Percentiles rank a stretch among this genome's conserved stretches.
Evolutionary conservation across 35 echinoderm and acorn worm genomes (phyloP).

Genomic region (Amphiura filiformis): DNA sequence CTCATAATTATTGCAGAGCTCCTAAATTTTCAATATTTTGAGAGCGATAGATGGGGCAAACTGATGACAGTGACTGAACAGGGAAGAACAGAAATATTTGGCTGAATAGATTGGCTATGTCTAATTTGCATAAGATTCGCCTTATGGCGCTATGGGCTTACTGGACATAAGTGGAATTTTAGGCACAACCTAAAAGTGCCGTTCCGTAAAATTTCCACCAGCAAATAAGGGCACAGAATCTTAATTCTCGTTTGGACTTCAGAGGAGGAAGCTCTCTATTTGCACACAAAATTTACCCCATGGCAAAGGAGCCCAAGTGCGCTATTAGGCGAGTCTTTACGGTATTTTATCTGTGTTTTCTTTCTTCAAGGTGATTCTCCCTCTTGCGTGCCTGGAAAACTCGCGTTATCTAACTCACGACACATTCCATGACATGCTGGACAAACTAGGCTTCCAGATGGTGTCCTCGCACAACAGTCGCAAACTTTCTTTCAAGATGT

Average conservation of each 20-base stretch:
- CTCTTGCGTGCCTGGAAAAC: slow-evolving; percentile 82
- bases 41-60: too few relatives aligned
- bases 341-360: not conserved
- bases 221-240: too few relatives aligned
- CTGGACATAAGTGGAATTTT: too few relatives aligned
- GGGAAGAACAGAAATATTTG: not conserved
- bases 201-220: too few relatives aligned
- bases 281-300: too few relatives aligned
- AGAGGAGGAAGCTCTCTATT: too few relatives aligned
- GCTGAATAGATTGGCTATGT: not conserved
- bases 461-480: slow-evolving; percentile 57
- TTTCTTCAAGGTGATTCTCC: slow-evolving; percentile 60
- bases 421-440: slow-evolving; percentile 62
- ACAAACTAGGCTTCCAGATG: slow-evolving; percentile 61
- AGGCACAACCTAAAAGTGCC: too few relatives aligned
- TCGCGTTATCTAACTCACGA: slow-evolving; percentile 72
- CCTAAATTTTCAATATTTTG: too few relatives aligned
- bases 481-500: slow-evolving; percentile 86
- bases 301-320: too few relatives aligned
- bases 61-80: not conserved
- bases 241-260: too few relatives aligned
- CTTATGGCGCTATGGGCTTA: not conserved
- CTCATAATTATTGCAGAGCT: too few relatives aligned
- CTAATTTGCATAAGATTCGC: not conserved
- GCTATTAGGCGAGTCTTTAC: too few relatives aligned